phyloP scores from a whole-genome alignment of 1,140 invertebrate species.

The Hermetia illucens region DNA sequence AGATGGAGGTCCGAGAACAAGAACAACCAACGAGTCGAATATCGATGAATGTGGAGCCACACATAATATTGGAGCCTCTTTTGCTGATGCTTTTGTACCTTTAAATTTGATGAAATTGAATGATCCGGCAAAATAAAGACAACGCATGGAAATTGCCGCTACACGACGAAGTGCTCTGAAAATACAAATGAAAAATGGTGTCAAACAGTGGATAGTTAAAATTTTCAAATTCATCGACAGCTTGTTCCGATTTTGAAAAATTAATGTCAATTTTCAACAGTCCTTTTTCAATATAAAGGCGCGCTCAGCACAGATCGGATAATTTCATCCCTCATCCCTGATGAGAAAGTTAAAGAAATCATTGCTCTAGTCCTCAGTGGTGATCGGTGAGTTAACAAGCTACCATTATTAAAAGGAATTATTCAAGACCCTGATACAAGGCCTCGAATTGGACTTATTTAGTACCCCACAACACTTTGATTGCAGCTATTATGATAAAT shows the following conservation, averaged over 20 bases:
- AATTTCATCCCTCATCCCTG: too few species aligned
- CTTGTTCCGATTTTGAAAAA: not conserved
- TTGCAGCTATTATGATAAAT: too few species aligned
- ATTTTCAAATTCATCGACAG: not conserved
- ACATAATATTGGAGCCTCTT: constrained; percentile 72
- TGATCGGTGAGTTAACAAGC: too few species aligned
- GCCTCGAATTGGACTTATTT: too few species aligned
- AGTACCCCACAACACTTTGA: too few species aligned
- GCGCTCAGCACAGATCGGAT: too few species aligned
- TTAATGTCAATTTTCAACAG: too few species aligned
- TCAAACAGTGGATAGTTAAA: constrained; percentile 1
- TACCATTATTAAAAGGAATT: too few species aligned
- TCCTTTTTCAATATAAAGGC: not conserved
- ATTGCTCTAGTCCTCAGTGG: too few species aligned
- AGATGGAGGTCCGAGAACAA: constrained; percentile 65
- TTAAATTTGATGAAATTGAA: constrained; percentile 61
- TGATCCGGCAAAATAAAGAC: constrained; percentile 63
- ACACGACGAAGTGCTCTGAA: constrained; percentile 18
- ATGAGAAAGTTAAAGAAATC: too few species aligned
- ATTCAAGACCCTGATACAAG: too few species aligned
- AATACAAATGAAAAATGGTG: constrained; percentile 3
- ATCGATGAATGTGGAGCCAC: constrained; percentile 83
- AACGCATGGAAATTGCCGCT: constrained; percentile 38
- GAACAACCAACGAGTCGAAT: constrained; percentile 73
- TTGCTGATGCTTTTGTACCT: constrained; percentile 44